Evolutionary conservation across 2,797 vertebrate genomes (phyloP), one percentile per base, ranked within the genome.

Genomic region (Pipistrellus kuhlii): DNA sequence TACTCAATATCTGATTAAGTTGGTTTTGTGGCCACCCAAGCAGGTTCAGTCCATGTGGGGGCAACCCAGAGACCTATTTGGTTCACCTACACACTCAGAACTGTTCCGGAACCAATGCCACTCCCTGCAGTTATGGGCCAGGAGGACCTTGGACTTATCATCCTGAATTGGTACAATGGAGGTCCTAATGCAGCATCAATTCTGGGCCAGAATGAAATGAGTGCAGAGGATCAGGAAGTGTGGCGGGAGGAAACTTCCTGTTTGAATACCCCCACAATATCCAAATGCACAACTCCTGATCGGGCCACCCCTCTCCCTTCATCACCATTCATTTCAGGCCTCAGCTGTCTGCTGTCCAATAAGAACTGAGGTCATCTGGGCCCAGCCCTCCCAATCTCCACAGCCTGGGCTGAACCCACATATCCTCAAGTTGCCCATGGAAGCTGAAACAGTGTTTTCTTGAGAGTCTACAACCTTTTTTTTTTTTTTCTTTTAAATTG

Each of bases 171-270:
- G 13, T 64, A 68, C 48, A n/a, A 18, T 0, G 2, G 38, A 55
- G 44, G 14, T 14, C 55, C 15, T 48, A 59, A 51, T 4, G 20
- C 14, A 76, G 17, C 35, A 71, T 38, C 57, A 83, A 0, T 62
- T 92, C 62, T 86, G 48, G 57, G 75, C 5, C 83, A 87, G 57
- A 81, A 62, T n/a, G 7, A 94, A 94, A 85, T 81, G 53, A 57
- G 35, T 55, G 23, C 72, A 21, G 1, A 75, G 81, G 46, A 87
- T 57, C n/a, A 95, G 44, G 30, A 68, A 85, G 88, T 23, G 48
- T 25, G 27, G 48, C 5, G 5, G 92, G 81, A 94, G 55, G 92
- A 84, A 91, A 73, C 20, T 23, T 83, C 25, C 86, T 93, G 15
- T 4, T 21, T 85, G 32, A 90, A 35, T 38, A 81, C 0, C 30